These are phyloP conservation scores for Epinotia nisella DNA, from an alignment of 2,888 invertebrate genomes.

Conservation along the genomic window DNA sequence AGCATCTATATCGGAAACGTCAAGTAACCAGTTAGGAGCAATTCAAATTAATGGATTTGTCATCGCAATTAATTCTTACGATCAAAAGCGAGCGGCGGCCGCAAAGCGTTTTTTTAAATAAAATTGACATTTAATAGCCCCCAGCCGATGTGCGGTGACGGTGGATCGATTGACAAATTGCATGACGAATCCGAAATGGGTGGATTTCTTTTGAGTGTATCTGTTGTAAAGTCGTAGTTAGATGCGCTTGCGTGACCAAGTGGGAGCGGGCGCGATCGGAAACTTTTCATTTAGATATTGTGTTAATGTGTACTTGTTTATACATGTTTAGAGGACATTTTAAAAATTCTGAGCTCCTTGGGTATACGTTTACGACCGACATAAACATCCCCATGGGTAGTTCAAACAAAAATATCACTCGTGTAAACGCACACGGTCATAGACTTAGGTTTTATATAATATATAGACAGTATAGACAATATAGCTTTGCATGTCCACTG, in stretches of 20 bases:
- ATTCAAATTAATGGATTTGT: conserved; percentile 83
- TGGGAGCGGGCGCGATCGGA: conserved; percentile 38
- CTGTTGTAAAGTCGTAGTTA: conserved; percentile 71
- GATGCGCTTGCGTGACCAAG: conserved; percentile 56
- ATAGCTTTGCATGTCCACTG: no score
- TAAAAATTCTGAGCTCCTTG: no score
- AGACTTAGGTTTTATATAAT: no score
- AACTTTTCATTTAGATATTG: not conserved
- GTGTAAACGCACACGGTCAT: no score
- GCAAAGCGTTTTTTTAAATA: conserved; percentile 70
- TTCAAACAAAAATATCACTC: no score
- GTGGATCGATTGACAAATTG: conserved; percentile 83
- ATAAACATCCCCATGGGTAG: no score
- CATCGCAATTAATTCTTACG: conserved; percentile 84
- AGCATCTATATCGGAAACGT: conserved; percentile 49
- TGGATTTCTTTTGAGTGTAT: conserved; percentile 81
- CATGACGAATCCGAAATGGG: conserved; percentile 84
- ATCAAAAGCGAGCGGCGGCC: conserved; percentile 81
- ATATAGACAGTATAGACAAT: no score
- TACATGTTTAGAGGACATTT: no score
- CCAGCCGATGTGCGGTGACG: conserved; percentile 76
- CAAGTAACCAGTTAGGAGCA: conserved; percentile 68
- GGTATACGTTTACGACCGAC: no score
- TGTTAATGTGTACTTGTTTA: no score
- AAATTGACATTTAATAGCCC: conserved; percentile 82